Conservation (phyloP, 2,888 invertebrate genomes). For the Tachina fera region DNA sequence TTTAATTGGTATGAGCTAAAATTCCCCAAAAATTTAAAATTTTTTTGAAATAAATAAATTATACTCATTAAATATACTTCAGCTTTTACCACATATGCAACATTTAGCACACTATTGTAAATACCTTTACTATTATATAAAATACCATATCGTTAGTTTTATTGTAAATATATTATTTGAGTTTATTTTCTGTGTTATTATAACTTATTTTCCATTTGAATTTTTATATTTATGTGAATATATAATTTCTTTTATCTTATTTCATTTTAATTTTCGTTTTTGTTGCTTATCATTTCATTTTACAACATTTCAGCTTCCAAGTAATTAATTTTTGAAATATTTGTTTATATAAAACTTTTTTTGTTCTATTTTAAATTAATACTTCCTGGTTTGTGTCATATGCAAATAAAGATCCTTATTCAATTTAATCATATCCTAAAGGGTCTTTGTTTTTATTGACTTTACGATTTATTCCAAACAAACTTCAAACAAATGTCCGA, state of each 20-base stretch:
- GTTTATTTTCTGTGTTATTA: background rate
- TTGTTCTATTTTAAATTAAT: background rate
- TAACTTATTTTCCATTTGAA: background rate
- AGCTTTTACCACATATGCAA: no score
- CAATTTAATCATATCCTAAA: slow-evolving; percentile 35
- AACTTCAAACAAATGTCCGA: slow-evolving; percentile 14
- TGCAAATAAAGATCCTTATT: slow-evolving; percentile 2
- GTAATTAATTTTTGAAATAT: slow-evolving; percentile 4
- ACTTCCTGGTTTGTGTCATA: background rate
- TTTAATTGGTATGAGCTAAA: no score
- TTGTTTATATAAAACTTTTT: background rate
- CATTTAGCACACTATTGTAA: no score
- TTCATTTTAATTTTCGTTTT: background rate
- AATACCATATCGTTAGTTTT: no score
- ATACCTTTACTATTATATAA: no score
- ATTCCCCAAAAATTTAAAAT: no score
- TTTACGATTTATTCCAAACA: slow-evolving; percentile 31
- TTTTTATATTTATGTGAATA: background rate
- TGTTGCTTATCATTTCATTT: slow-evolving; percentile 5
- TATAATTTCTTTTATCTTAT: background rate
- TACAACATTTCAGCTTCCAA: background rate
- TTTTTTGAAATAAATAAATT: no score
- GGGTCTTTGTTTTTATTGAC: slow-evolving; percentile 20
- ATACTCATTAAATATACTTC: no score
- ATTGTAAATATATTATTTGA: no score